Conservation (phyloP, 1,140 invertebrate species). For the Anoplophora glabripennis region DNA sequence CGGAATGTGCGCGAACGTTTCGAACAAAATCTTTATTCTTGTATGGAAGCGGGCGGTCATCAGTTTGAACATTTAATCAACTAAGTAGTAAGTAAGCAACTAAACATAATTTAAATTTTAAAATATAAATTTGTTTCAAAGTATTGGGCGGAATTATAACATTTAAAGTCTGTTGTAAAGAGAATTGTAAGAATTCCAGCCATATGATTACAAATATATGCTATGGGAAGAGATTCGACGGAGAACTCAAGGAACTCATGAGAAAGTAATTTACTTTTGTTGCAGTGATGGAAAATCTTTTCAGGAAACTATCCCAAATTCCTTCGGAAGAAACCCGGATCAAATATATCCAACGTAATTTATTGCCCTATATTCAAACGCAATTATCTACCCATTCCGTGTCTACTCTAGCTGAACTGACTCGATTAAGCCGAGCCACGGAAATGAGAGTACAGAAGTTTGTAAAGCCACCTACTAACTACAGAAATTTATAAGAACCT, state of each 20-base stretch:
- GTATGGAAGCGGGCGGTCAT: too few relatives aligned
- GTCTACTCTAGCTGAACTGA: conserved; percentile 1
- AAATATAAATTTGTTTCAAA: too few relatives aligned
- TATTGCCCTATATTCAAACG: conserved; percentile 15
- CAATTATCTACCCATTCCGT: conserved; percentile 14
- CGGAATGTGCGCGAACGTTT: too few relatives aligned
- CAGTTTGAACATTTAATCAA: too few relatives aligned
- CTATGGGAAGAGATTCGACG: conserved; percentile 10
- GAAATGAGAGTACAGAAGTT: neutral
- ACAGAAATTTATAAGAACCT: neutral
- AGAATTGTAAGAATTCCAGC: too few relatives aligned
- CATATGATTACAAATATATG: too few relatives aligned
- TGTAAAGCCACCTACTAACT: neutral
- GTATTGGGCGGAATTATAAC: too few relatives aligned
- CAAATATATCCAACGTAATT: neutral
- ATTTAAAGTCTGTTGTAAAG: too few relatives aligned
- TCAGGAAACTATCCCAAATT: conserved; percentile 23
- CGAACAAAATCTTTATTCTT: too few relatives aligned
- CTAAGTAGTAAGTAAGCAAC: too few relatives aligned
- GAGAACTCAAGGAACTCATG: conserved; percentile 9
- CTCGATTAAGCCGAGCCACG: conserved; percentile 5
- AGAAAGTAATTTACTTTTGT: conserved; percentile 26
- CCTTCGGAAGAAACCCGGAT: neutral
- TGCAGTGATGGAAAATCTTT: conserved; percentile 13
- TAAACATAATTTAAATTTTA: too few relatives aligned